Conservation (phyloP, 2,888 invertebrate species). For the Apodemia mormo region DNA sequence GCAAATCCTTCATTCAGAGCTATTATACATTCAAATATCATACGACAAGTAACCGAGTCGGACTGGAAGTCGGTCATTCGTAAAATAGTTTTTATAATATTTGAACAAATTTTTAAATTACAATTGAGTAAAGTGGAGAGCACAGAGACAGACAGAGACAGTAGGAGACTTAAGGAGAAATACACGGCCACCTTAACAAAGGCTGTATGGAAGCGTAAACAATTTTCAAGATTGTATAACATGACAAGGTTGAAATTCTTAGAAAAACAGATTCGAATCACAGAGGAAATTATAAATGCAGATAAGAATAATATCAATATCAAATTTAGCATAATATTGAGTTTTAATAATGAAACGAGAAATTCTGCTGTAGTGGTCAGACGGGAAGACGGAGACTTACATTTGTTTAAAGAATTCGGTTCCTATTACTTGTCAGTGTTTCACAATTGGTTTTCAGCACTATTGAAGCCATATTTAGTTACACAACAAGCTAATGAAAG, state of each 20-base stretch:
- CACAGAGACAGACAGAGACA: constrained; percentile 38
- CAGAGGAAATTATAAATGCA: constrained; percentile 48
- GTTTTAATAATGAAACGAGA: constrained; percentile 43
- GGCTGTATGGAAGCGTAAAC: constrained; percentile 58
- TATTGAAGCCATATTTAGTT: constrained; percentile 43
- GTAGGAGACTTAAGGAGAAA: constrained; percentile 48
- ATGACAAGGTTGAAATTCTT: constrained; percentile 40
- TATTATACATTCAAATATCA: constrained; percentile 46
- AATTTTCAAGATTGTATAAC: constrained; percentile 41
- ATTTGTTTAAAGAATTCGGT: constrained; percentile 52
- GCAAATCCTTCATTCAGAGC: constrained; percentile 47
- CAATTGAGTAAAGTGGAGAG: constrained; percentile 45
- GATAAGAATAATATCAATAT: constrained; percentile 44
- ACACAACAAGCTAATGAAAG: not conserved
- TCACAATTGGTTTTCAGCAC: constrained; percentile 49
- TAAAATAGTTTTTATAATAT: constrained; percentile 45
- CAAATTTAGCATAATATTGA: constrained; percentile 48
- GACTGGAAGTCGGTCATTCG: constrained; percentile 55
- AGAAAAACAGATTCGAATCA: constrained; percentile 51
- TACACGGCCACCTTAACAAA: constrained; percentile 46
- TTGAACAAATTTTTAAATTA: constrained; percentile 52
- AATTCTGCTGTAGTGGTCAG: constrained; percentile 42
- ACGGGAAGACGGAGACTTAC: constrained; percentile 44
- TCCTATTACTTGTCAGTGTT: constrained; percentile 50
- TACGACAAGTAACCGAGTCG: constrained; percentile 42